phyloP scores from a whole-genome alignment of 2,113 vertebrate genomes.

The Mobula hypostoma region DNA sequence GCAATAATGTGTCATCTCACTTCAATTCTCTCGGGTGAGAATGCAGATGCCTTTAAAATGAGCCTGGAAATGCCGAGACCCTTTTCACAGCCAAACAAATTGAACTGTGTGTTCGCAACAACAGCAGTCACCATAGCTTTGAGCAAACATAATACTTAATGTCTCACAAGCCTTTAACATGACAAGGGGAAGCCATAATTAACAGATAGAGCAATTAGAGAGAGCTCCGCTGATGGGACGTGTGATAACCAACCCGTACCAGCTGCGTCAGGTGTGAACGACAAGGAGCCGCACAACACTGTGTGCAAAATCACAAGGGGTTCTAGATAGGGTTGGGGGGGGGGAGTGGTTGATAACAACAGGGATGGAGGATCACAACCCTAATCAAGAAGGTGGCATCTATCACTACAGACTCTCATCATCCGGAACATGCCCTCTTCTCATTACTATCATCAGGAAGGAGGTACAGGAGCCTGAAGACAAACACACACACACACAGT shows the following conservation, averaged over 20 bases:
- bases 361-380: too few relatives aligned
- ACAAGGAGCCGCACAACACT: not conserved
- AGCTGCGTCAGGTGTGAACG: not conserved
- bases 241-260: not conserved
- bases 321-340: not conserved
- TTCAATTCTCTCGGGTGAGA: not conserved
- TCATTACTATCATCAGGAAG: too few relatives aligned
- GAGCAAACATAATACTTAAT: conserved; percentile 2
- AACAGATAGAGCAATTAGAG: conserved; percentile 12
- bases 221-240: not conserved
- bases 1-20: not conserved
- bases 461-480: too few relatives aligned
- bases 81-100: not conserved
- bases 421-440: too few relatives aligned
- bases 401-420: too few relatives aligned
- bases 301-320: not conserved
- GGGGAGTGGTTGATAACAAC: too few relatives aligned
- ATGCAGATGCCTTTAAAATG: not conserved
- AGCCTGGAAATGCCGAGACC: not conserved
- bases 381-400: too few relatives aligned
- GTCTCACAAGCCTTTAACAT: not conserved
- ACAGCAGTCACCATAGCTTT: not conserved
- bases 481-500: too few relatives aligned
- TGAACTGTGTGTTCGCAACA: not conserved
- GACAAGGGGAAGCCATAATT: conserved; percentile 18